Base-by-base conservation (phyloP, 2,797 vertebrate species). In the Cottoperca gobio region DNA sequence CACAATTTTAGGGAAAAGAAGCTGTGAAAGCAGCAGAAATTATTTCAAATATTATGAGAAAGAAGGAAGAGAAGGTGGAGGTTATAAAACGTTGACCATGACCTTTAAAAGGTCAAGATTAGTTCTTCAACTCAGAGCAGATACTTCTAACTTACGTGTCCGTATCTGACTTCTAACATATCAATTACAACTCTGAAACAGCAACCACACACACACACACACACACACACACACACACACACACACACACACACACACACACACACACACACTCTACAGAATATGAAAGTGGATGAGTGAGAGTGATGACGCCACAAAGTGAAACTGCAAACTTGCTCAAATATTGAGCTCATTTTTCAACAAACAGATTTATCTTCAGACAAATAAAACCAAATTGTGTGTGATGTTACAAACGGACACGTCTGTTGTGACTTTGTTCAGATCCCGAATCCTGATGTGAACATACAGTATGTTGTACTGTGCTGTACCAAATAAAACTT, bases 401-500 rank as follows among this genome's bases (percentile, higher is more conserved):
- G 42, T 61, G 59, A 50, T 17, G 33, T 8, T 50, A 54, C 70
- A 78, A 68, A 76, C 58, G 69, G 26, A 73, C 13, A 52, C 16
- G 28, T 64, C 39, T 83, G 76, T 26, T 76, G 70, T 82, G 73
- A 81, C 73, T 73, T 62, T 72, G 64, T 85, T 77, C 64, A 64
- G 70, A 86, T 86, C 73, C 63, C 37, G 17, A 79, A 75, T 68
- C 79, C 81, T 89, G 82, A 88, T 87, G 86, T 89, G 84, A 91
- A 75, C 81, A 62, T 70, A 43, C 85, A 81, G 70, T 83, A 50
- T 78, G 31, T 74, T 70, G 62, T 84, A 74, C 78, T 89, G 75
- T 89, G 74, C 76, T 79, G 82, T 73, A 73, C 79, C 74, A 86
- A 93, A 94, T 93, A 93, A 93, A 93, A 91, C 63, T 62, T 86